Conservation (phyloP, 2,888 invertebrate genomes). For the Ormyrus thymus region DNA sequence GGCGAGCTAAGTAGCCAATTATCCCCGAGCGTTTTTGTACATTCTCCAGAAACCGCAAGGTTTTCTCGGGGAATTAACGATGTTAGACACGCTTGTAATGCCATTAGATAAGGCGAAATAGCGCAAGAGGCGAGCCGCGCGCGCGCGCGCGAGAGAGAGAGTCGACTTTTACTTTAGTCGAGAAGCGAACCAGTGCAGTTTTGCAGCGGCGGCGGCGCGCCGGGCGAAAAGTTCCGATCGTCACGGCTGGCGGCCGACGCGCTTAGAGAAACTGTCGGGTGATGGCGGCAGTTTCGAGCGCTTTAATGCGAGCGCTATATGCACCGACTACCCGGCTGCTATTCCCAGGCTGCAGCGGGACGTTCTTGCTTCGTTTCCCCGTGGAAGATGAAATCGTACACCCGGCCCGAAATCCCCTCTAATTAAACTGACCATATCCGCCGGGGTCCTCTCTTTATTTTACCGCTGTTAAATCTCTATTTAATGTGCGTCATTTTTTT, state of each 20-base stretch:
- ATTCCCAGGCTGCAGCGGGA: background rate
- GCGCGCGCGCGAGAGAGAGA: background rate
- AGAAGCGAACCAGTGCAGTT: slow-evolving; percentile 57
- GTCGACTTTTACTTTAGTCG: slow-evolving; percentile 50
- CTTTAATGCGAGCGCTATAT: slow-evolving; percentile 55
- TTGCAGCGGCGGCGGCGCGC: slow-evolving; percentile 49
- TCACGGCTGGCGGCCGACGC: slow-evolving; percentile 53
- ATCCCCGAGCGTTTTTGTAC: no score
- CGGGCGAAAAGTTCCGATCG: slow-evolving; percentile 55
- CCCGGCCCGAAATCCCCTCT: background rate
- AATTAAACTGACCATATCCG: slow-evolving; percentile 2
- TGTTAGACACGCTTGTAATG: slow-evolving; percentile 19
- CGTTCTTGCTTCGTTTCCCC: slow-evolving; percentile 13
- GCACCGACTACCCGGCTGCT: background rate
- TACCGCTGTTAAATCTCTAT: no score
- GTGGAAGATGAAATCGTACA: background rate
- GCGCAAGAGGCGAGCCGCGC: no score
- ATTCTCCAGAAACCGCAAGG: no score
- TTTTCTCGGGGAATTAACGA: slow-evolving; percentile 10
- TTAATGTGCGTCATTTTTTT: no score
- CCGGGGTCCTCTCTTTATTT: no score
- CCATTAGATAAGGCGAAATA: background rate
- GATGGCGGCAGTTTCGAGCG: slow-evolving; percentile 67
- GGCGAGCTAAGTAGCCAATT: no score
- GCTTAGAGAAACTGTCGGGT: slow-evolving; percentile 60